Evolutionary conservation across 2,888 invertebrate species (phyloP), one percentile per base, ranked within the genome.

Genomic region (Pelosia muscerda): DNA sequence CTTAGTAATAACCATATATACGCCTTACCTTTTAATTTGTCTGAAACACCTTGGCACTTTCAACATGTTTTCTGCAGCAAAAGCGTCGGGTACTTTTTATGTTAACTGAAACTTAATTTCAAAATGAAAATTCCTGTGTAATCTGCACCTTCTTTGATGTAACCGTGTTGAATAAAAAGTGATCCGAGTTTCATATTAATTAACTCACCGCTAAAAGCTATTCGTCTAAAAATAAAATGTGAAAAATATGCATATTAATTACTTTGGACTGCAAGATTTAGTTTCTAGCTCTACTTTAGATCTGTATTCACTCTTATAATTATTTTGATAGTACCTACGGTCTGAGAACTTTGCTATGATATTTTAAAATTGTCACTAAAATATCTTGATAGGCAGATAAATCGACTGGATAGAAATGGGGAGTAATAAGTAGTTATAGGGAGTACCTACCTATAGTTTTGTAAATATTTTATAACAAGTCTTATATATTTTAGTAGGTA

Each of bases 51-150:
- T 6, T 5, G 23, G 34, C 23, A 38, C 26, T 49, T 22, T 19
- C 15, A 59, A 31, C 11, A 2, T 15, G 68, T 56, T 38, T 55
- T 19, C 25, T 19, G 11, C 13, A n/a, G 22, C 10, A 56, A 56
- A 68, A 77, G 54, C 15, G 63, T 60, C 42, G 9, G 53, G 62
- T 60, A 55, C 23, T 66, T 69, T 69, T 63, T 22, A 75, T 28
- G 1, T 38, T 63, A 57, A 26, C 63, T 25, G 25, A 65, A 69
- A 68, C 26, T 55, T 55, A 62, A 55, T 68, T 65, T 68, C 1
- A 58, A 38, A 74, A 65, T 64, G 22, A 66, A 67, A 25, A 54
- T 61, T 54, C 61, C 13, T 9, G 23, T 54, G 25, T 38, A 55
- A 54, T 57, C 59, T 63, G 60, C 31, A 42, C 6, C 68, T 71